Evolutionary conservation across 2,888 invertebrate genomes (phyloP), one percentile per base, ranked within the genome.

Genomic region (Ormyrus pomaceus): DNA sequence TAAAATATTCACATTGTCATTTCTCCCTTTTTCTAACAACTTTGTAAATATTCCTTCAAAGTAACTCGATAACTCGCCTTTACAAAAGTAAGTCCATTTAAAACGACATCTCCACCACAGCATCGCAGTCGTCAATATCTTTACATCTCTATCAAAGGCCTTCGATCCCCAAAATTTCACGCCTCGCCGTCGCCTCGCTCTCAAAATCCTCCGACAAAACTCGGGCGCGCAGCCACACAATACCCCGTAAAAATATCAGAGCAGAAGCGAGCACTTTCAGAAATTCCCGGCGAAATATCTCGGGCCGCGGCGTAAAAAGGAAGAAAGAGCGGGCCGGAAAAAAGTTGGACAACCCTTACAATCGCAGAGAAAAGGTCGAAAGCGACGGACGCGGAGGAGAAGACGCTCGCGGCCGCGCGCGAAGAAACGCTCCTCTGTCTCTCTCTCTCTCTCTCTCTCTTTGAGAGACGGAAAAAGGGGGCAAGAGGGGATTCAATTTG

Each of bases 401-500:
- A 10, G 50, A 73, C 56, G 11, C 34, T 34, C 34, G 45, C 51
- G 51, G 19, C 56, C n/a, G 53, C n/a, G 56, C 55, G 62, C 45
- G 68, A 77, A 71, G 77, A 72, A 72, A 68, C 48, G 56, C 56
- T n/a, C 64, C 34, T 34, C 34, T 34, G 3, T 68, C 62, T 34
- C 34, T 34, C 34, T 34, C 34, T 34, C 34, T 34, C 34, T 34
- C 34, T 79, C 76, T 79, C 64, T 34, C 34, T 34, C 34, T 34
- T 4, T 79, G 13, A 80, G 66, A 64, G 68, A 76, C 53, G 62
- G 72, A 79, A 76, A 81, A 82, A 85, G 68, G 75, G 73, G 73
- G 72, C 51, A 70, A 74, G 78, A 75, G 79, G 87, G 88, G 89
- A 90, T 91, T 90, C 90, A 90, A 90, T 91, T 91, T 90, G 88